Evolutionary conservation across 2,888 invertebrate genomes (phyloP).

Genomic region (Salticus scenicus): DNA sequence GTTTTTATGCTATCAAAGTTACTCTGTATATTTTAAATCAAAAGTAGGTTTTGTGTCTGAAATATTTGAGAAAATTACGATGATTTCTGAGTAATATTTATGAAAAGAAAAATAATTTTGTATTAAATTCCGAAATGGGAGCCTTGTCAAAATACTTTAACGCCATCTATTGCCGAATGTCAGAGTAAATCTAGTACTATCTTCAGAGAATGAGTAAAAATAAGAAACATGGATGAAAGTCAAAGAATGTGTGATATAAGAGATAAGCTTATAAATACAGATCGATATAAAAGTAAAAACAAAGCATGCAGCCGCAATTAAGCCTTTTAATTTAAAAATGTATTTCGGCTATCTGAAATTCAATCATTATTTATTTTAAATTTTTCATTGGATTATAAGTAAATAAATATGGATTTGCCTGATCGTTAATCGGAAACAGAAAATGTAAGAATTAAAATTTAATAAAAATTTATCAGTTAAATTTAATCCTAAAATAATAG

Average conservation of each 20-base stretch:
- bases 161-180: constrained; percentile 45
- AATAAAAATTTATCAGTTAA: too few relatives aligned
- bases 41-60: background rate
- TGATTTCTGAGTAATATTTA: too few relatives aligned
- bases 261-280: too few relatives aligned
- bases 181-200: background rate
- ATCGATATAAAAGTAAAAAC: background rate
- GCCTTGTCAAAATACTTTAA: constrained; percentile 10
- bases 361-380: background rate
- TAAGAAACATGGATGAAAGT: background rate
- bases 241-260: too few relatives aligned
- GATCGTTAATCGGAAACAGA: background rate
- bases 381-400: background rate
- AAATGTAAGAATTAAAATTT: background rate
- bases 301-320: background rate
- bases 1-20: background rate
- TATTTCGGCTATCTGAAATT: too few relatives aligned
- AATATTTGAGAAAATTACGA: background rate
- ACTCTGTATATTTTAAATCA: background rate
- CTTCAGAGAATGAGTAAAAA: background rate
- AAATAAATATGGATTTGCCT: background rate
- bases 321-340: too few relatives aligned
- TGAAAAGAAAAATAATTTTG: constrained; percentile 29
- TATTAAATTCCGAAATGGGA: constrained; percentile 43
- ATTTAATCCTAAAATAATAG: too few relatives aligned